Base-by-base conservation (phyloP, 2,113 vertebrate genomes). In the Carassius gibelio region DNA sequence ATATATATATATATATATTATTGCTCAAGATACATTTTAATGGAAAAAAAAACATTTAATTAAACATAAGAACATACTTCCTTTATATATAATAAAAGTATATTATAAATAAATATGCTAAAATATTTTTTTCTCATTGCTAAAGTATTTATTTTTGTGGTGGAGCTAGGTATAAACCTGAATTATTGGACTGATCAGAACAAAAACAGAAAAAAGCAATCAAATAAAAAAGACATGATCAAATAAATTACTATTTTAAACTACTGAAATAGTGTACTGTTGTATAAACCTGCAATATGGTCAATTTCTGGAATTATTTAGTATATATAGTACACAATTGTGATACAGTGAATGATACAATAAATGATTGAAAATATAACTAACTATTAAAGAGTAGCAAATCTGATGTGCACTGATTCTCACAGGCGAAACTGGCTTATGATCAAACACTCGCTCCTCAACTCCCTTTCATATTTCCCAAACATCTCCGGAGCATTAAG, bases 391-490 rank as follows among this genome's bases (percentile, higher is more conserved):
- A 23, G 21, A 38, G 30, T 30, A 42, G 3, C 23, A 30, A 50
- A 36, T 21, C 3, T 5, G 6, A 69, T 71, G n/a, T 11, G 10
- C 52, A 23, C 4, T 38, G 21, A 42, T 72, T 82, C 50, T 82
- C 68, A 83, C 50, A 52, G 45, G 0, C 2, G 38, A 45, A 68
- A 57, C 50, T 83, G 81, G 68, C 81, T 59, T 42, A 21, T 59
- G 68, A 83, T 72, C 48, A 72, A 83, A 72, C 81, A 72, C 50
- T n/a, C 19, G 14, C 72, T 88, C 74, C 72, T 62, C 55, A 77
- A 76, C 81, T 79, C 76, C 81, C 36, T 79, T 88, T 87, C 84
- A 82, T 85, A 72, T 86, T 85, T 76, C 87, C 72, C 81, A 84
- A 85, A 62, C 42, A 59, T 78, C 77, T 74, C 85, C 57, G 75